Evolutionary conservation across 2,888 invertebrate species (phyloP).

Genomic region (Cybosia mesomella): DNA sequence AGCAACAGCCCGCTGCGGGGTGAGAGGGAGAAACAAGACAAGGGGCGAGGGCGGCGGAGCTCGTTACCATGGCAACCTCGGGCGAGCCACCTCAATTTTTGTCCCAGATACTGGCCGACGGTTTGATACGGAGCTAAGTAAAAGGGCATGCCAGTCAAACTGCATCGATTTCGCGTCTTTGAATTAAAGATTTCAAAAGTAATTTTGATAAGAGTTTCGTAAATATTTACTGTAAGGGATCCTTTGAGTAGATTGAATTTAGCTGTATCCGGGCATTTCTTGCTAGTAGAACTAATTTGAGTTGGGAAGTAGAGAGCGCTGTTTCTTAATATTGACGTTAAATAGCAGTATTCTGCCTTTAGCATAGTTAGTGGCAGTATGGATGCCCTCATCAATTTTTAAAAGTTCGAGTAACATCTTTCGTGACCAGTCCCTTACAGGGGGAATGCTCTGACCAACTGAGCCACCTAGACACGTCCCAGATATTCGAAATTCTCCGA

Average conservation of each 20-base stretch:
- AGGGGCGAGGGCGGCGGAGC: slow-evolving; percentile 41
- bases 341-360: not conserved
- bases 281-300: not conserved
- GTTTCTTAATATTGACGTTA: not conserved
- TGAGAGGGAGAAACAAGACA: slow-evolving; percentile 29
- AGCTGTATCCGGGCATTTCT: not conserved
- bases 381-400: not conserved
- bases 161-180: slow-evolving; percentile 36
- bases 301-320: not conserved
- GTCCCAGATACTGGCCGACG: slow-evolving; percentile 72
- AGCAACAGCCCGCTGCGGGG: slow-evolving; percentile 52
- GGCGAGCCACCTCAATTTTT: slow-evolving; percentile 70
- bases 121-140: slow-evolving; percentile 60
- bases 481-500: too few species aligned
- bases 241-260: slow-evolving; percentile 5
- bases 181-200: slow-evolving; percentile 5
- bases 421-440: too few species aligned
- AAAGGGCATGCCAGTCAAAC: slow-evolving; percentile 49
- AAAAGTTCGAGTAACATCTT: not conserved
- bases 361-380: not conserved
- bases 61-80: slow-evolving; percentile 66
- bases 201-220: slow-evolving; percentile 6
- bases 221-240: slow-evolving; percentile 7
- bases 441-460: too few species aligned
- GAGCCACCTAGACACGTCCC: too few species aligned